Evolutionary conservation across 2,113 vertebrate genomes (phyloP).

Genomic region (Lipophrys pholis): DNA sequence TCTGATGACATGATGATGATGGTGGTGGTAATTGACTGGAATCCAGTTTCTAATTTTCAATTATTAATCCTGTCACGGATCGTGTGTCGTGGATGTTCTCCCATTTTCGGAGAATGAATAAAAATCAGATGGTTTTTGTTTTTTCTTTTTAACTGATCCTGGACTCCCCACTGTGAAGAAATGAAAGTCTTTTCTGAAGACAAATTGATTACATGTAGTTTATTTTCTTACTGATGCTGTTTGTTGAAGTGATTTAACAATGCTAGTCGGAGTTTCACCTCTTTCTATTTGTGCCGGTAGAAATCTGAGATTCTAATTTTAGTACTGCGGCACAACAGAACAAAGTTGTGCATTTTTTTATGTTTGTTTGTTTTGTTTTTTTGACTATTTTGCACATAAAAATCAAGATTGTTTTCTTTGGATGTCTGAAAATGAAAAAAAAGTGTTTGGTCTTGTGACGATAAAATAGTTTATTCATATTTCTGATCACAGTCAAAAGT

Average conservation of each 20-base stretch:
- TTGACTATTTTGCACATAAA: conserved; percentile 51
- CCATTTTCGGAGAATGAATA: conserved; percentile 62
- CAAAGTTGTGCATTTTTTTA: background rate
- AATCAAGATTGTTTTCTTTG: conserved; percentile 6
- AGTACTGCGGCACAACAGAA: conserved; percentile 23
- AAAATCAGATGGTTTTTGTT: conserved; percentile 9
- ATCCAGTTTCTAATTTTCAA: conserved; percentile 73
- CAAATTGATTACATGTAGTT: conserved; percentile 4
- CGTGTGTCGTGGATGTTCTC: conserved; percentile 42
- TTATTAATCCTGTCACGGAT: conserved; percentile 47
- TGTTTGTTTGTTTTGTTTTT: too few species aligned
- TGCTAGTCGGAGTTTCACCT: conserved; percentile 18
- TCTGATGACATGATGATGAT: conserved; percentile 18
- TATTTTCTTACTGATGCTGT: conserved; percentile 29
- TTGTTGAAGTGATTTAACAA: conserved; percentile 22
- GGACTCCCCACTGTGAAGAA: conserved; percentile 51
- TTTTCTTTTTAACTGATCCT: conserved; percentile 17
- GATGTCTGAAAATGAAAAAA: conserved; percentile 23
- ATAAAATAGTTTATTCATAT: conserved; percentile 40
- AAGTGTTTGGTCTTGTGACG: conserved; percentile 12
- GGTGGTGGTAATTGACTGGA: conserved; percentile 70
- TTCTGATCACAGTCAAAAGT: conserved; percentile 24
- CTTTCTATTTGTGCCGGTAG: conserved; percentile 32
- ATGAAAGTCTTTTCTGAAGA: conserved; percentile 23
- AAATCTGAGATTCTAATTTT: conserved; percentile 14